These are phyloP conservation scores for Oceanodroma tethys DNA, from an alignment of 2,113 vertebrate species.

Conservation along the genomic window DNA sequence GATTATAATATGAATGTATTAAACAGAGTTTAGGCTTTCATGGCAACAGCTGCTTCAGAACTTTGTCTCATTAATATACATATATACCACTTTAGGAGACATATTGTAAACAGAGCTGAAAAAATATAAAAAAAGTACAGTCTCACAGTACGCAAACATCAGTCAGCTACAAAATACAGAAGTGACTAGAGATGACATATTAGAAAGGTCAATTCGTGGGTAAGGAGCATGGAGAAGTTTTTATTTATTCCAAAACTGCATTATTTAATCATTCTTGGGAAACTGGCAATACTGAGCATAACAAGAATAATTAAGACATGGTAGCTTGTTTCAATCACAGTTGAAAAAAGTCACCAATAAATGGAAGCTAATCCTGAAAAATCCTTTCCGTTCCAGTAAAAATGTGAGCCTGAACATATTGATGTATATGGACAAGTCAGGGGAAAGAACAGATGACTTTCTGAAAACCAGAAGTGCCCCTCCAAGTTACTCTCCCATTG, in stretches of 20 bases:
- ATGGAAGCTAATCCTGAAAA: background rate
- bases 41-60: background rate
- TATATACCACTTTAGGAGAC: background rate
- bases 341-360: background rate
- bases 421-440: background rate
- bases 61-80: background rate
- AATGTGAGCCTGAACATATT: conserved; percentile 5
- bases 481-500: conserved; percentile 61
- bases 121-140: background rate
- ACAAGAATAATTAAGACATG: background rate
- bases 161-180: background rate
- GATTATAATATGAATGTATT: background rate
- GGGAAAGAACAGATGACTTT: background rate
- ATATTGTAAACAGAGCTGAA: background rate
- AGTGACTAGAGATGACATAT: background rate
- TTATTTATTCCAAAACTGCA: background rate
- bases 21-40: background rate
- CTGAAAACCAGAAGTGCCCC: background rate
- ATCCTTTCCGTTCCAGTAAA: conserved; percentile 3
- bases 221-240: background rate
- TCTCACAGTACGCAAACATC: background rate
- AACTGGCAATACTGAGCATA: background rate
- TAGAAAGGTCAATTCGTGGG: background rate
- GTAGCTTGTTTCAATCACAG: background rate
- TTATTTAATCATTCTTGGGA: background rate